Base-by-base conservation (phyloP, 1,140 invertebrate genomes). In the Diplogasteroides magnus region DNA sequence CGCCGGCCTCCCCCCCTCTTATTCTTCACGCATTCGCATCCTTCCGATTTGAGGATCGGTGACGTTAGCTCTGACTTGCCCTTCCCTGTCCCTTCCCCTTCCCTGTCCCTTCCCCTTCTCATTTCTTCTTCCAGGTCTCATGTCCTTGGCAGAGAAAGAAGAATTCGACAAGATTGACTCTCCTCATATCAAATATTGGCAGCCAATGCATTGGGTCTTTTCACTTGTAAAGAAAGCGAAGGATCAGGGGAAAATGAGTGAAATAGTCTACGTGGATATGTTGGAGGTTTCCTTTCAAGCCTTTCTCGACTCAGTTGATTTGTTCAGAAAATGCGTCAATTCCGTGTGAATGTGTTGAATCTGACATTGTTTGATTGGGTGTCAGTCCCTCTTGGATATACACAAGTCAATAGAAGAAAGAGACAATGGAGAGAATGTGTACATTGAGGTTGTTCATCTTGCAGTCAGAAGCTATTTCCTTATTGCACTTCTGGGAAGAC, bases 281-380 rank as follows among this genome's bases (percentile, higher is more conserved):
- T 55, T 67, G n/a, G 57, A 32, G 1, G 19, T 73, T 1, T n/a
- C 31, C 29, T 63, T 72, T 25, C 13, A 72, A 2, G 6, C 6
- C 58, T 55, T 57, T 55, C 65, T 65, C 19, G 28, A n/a, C 31
- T 19, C n/a, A n/a, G n/a, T n/a, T n/a, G n/a, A n/a, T n/a, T 61
- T 23, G 63, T 80, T 68, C 61, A 79, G 71, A 80, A 82, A 71
- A 72, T 82, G 48, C 73, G 78, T 19, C 72, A 74, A 57, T 81
- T 77, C 57, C 78, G 81, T 31, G 67, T 78, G 3, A 73, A 79
- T 67, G 73, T 81, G 31, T 60, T 83, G 6, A 76, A 64, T n/a
- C 64, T 81, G 28, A 81, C 76, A 2, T 61, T 81, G 13, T 83
- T 69, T 62, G 79, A 82, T 61, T 78, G 78, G 79, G 76, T 80